A percentile compares a stretch with the other conserved stretches of the same genome.
Evolutionary conservation across 2,888 invertebrate species (phyloP).

Genomic region (Yponomeuta cagnagella): DNA sequence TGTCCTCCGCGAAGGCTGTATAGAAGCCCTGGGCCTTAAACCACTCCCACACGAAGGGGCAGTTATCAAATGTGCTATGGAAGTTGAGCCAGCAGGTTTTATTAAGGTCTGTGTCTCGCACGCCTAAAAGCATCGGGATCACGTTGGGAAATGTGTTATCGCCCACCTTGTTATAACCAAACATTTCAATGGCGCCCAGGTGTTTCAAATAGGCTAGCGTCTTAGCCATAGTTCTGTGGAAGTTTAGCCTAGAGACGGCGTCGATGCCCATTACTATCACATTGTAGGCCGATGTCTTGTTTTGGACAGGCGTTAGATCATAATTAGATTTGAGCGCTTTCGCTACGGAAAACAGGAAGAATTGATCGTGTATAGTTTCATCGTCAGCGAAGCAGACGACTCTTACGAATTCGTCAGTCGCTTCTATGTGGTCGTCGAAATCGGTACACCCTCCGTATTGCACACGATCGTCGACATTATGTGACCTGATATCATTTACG

Average conservation of each 20-base stretch:
- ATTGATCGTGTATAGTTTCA: slow-evolving; percentile 78
- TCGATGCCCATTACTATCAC: slow-evolving; percentile 90
- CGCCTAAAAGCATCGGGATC: slow-evolving; percentile 85
- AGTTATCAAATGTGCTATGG: slow-evolving; percentile 81
- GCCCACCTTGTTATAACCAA: slow-evolving; percentile 94
- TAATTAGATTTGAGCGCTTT: slow-evolving; percentile 30
- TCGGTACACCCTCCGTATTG: slow-evolving; percentile 64
- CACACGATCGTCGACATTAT: slow-evolving; percentile 61
- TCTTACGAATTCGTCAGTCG: slow-evolving; percentile 80
- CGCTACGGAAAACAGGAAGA: slow-evolving; percentile 78
- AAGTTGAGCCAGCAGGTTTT: slow-evolving; percentile 78
- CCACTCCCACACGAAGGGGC: slow-evolving; percentile 90
- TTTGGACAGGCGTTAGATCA: slow-evolving; percentile 32
- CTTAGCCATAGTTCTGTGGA: slow-evolving; percentile 88
- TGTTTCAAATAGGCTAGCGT: slow-evolving; percentile 78
- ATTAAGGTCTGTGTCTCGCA: slow-evolving; percentile 78
- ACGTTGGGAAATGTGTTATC: slow-evolving; percentile 96
- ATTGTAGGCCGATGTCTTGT: slow-evolving; percentile 66
- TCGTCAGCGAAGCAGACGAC: slow-evolving; percentile 76
- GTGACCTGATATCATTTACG: slow-evolving; percentile 58
- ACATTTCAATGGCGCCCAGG: slow-evolving; percentile 83
- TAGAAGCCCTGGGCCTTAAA: slow-evolving; percentile 82
- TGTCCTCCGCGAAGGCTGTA: slow-evolving; percentile 90
- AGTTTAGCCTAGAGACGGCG: slow-evolving; percentile 89
- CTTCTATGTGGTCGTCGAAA: slow-evolving; percentile 59